These are phyloP conservation scores for Heteractis magnifica DNA, from an alignment of 92 coral and sea anemone species.

Conservation along the genomic window DNA sequence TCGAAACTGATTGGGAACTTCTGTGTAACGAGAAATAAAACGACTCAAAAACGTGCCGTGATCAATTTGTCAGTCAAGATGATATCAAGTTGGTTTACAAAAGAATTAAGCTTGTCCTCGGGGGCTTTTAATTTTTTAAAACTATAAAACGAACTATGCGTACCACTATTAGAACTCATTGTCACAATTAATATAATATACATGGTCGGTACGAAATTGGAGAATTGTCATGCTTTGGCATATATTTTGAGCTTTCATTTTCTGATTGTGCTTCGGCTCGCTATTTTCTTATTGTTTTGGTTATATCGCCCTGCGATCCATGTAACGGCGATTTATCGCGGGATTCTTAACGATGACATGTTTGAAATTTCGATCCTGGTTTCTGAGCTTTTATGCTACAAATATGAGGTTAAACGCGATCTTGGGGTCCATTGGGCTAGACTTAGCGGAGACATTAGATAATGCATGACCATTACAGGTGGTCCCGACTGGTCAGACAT, in stretches of 20 bases:
- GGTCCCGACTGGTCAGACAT: slow-evolving; percentile 17
- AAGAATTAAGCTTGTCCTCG: slow-evolving; percentile 10
- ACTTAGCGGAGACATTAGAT: slow-evolving; percentile 18
- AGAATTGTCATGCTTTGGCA: not conserved
- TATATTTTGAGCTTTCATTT: not conserved
- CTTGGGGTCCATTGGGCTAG: slow-evolving; percentile 23
- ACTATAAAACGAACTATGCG: not conserved
- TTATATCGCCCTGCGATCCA: not conserved
- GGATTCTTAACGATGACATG: not conserved
- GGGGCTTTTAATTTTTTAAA: slow-evolving; percentile 1
- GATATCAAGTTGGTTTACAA: slow-evolving; percentile 2
- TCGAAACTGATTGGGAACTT: not conserved
- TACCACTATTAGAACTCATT: not conserved
- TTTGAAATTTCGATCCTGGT: not conserved
- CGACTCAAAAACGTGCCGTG: not conserved
- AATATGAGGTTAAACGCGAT: slow-evolving; percentile 2
- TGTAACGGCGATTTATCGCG: not conserved
- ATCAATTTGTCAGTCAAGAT: slow-evolving; percentile 6
- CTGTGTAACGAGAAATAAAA: not conserved
- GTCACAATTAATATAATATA: too few species aligned
- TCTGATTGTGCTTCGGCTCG: not conserved
- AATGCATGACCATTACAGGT: slow-evolving; percentile 16
- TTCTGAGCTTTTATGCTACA: not conserved
- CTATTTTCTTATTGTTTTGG: not conserved
- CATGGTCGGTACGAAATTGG: too few species aligned